Base-by-base conservation (phyloP, 2,797 vertebrate species). In the Apodemus agrarius region DNA sequence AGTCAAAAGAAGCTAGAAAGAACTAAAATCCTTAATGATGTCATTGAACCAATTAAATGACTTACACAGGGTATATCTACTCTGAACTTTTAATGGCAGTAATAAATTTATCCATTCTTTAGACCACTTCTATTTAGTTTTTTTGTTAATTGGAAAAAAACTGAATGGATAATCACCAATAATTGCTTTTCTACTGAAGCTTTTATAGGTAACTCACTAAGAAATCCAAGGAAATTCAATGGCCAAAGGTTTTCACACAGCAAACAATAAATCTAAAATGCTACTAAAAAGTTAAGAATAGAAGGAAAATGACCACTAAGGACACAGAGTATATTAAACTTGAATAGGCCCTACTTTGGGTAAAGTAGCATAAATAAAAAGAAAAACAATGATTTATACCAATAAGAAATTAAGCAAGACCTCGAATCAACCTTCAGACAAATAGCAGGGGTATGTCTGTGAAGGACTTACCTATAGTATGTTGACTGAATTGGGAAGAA, bases 341-440 rank as follows among this genome's bases (percentile, higher is more conserved):
- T 83, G 78, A 92, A 92, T 69, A 63, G 11, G 12, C 4, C 65
- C 2, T 11, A 82, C 57, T 82, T 94, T 3, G 78, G 16, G 74
- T 76, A 92, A 95, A 40, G 90, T 65, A 67, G 12, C 34, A 90
- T 88, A 93, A 93, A 46, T 72, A 16, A 93, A 93, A 96, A 82
- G 16, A 46, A 74, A 91, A 91, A 67, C 0, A 80, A 54, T 69
- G 11, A 17, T 94, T 86, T 85, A 57, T 74, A 37, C 29, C 16
- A 7, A 37, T 26, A 16, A 34, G 54, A 26, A 37, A 3, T 24
- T 54, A 26, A 19, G 54, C 31, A 72, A 11, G 7, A 86, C n/a
- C 7, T 52, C 26, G 13, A 69, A 11, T 54, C 13, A 17, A 24
- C n/a, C 72, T 37, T 17, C 2, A 84, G 14, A 17, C 13, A 22